A percentile compares a stretch with the other conserved stretches of the same genome.
Conservation (phyloP, 2,797 vertebrate species). For the Oceanodroma leucorhoa region DNA sequence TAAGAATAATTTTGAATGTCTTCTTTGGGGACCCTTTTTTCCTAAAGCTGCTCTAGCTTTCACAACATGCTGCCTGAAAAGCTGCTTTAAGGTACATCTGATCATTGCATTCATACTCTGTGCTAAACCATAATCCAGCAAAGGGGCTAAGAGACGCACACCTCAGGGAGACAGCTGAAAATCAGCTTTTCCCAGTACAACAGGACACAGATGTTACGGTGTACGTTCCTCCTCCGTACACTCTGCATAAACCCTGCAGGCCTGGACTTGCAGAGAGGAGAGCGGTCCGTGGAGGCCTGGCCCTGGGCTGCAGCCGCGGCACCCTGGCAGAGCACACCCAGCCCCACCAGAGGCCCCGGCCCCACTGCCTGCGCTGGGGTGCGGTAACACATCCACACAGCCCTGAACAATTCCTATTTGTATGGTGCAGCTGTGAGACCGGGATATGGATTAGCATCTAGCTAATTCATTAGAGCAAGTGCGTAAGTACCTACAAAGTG, state of each 20-base stretch:
- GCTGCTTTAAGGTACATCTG: background rate
- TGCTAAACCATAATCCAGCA: background rate
- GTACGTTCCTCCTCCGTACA: accelerated
- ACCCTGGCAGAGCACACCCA: background rate
- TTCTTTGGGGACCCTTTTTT: background rate
- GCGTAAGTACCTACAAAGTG: background rate
- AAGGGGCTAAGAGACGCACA: background rate
- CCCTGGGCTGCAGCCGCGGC: background rate
- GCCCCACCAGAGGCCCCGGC: too few species aligned
- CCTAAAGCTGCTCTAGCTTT: background rate
- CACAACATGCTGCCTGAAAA: background rate
- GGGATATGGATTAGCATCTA: accelerated
- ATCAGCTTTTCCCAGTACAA: background rate
- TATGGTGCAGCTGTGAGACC: background rate
- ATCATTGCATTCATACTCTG: background rate
- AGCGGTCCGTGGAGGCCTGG: background rate
- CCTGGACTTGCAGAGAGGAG: background rate
- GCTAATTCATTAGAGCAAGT: background rate
- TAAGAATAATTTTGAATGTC: background rate
- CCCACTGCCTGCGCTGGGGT: background rate
- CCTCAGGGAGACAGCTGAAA: background rate
- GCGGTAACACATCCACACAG: background rate
- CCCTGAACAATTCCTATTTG: background rate
- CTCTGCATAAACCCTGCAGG: background rate
- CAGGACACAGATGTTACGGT: background rate